Evolutionary conservation across 30 jellyfish, hydroid and myxozoan genomes (phyloP), one percentile per base, ranked within the genome.

Genomic region (Hydractinia echinata): DNA sequence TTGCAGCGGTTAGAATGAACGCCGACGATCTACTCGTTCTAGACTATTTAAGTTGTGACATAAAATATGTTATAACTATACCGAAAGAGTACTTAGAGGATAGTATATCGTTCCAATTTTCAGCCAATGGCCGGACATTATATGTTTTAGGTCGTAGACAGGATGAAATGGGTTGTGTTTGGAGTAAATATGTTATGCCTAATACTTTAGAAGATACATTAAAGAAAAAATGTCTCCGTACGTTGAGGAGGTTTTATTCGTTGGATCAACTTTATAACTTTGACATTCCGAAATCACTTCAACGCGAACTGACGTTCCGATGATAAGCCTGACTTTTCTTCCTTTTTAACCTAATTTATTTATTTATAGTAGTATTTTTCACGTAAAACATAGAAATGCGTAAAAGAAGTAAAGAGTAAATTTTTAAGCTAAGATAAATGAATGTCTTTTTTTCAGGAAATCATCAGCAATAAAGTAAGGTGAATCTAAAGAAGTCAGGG

Each of bases 81-180:
- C 74, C 19, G 7, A 8, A 64, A 8, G 7, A 13, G 7, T 64
- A n/a, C 16, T n/a, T n/a, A 44, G 39, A 64, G 39, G 18, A n/a
- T 1, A 64, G 39, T 64, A 3, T 64, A 64, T n/a, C 74, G 10
- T 64, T 64, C 39, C 74, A 64, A 64, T 64, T 64, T 7, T 64
- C 74, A 44, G 74, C 74, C 74, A 64, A 51, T 51, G 74, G 74
- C 4, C 74, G 74, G 19, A 64, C 74, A 64, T 64, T 64, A 51
- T 64, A 64, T 13, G 16, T 64, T 64, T 6, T 64, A 4, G 74
- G 74, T 51, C 51, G 39, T 6, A 64, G 39, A 13, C 19, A 4
- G 39, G 74, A 64, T 6, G 18, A 7, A 7, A 9, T 51, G 4
- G 74, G 9, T n/a, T 13, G 4, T 7, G 19, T 13, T 7, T 64